phyloP scores from a whole-genome alignment of 2,888 invertebrate genomes.

The Calameuta idolon region DNA sequence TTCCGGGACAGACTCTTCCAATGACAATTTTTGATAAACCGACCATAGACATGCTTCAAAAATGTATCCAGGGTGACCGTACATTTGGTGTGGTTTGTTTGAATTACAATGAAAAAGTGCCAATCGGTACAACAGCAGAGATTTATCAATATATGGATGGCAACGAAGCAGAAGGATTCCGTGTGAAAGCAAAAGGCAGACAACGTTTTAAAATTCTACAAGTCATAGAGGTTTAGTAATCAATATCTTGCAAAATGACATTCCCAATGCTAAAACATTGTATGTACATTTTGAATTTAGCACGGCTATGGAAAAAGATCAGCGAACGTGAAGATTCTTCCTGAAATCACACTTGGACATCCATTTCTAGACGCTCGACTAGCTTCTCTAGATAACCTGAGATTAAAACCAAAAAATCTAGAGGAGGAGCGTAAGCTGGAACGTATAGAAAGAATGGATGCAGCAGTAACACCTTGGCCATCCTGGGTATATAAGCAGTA shows the following conservation, averaged over 20 bases:
- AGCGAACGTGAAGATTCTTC: slow-evolving; percentile 75
- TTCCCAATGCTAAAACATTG: not conserved
- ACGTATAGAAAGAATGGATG: slow-evolving; percentile 62
- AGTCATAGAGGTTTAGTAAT: slow-evolving; percentile 36
- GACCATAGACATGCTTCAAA: slow-evolving; percentile 72
- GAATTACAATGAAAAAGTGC: slow-evolving; percentile 59
- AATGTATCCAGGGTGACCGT: slow-evolving; percentile 71
- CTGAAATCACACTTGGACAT: slow-evolving; percentile 74
- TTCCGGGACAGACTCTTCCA: slow-evolving; percentile 86
- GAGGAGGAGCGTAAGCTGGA: slow-evolving; percentile 45
- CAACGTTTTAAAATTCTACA: slow-evolving; percentile 78
- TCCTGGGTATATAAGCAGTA: slow-evolving; percentile 76
- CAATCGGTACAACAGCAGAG: slow-evolving; percentile 59
- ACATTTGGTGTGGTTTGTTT: slow-evolving; percentile 76
- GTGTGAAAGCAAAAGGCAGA: slow-evolving; percentile 80
- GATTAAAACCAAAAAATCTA: slow-evolving; percentile 39
- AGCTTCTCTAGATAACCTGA: slow-evolving; percentile 53
- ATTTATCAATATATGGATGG: slow-evolving; percentile 72
- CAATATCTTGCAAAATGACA: not conserved
- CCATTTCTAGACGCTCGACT: slow-evolving; percentile 67
- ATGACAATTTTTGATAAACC: slow-evolving; percentile 72
- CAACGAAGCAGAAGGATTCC: slow-evolving; percentile 68
- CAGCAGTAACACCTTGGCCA: slow-evolving; percentile 75
- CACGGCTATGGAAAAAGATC: slow-evolving; percentile 45
- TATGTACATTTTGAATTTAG: slow-evolving; percentile 27